Evolutionary conservation across 2,113 vertebrate species (phyloP), one percentile per base, ranked within the genome.

Genomic region (Callionymus lyra): DNA sequence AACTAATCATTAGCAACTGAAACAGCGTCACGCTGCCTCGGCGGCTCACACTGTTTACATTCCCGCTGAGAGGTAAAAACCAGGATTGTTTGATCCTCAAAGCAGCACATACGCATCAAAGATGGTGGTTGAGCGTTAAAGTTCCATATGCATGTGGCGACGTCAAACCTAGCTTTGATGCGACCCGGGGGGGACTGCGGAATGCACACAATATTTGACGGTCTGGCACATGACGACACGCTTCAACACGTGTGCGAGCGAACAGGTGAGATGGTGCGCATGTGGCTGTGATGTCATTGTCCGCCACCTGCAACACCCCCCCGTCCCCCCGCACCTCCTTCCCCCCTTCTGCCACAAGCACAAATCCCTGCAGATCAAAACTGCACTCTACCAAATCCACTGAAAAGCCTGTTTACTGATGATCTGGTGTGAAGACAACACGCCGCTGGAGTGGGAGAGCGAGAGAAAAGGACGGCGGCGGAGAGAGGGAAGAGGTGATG

Each of bases 381-480:
- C 50, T 10, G 50, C 66, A 69, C 63, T 63, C 68, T 65, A 63
- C 77, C 63, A 71, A 70, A 78, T 76, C 68, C 76, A 65, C 40
- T 51, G 62, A 70, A 76, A 77, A 72, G 51, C 59, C 73, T 74
- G 66, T 72, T 82, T 76, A 53, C 68, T 49, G 70, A 68, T 70
- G 68, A 70, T 76, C 60, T 40, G 56, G 56, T 52, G 56, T 61
- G 55, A 72, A 63, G 65, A 74, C 56, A 70, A 54, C 57, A 58
- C 69, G 56, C 36, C 31, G 54, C 47, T 60, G 50, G 48, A 57
- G 54, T 37, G 54, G 39, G 57, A 54, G 48, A 53, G 12, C 12
- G 42, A 33, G 41, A 32, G 32, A 18, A 44, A 10, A 50, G 37
- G 36, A 21, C 27, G n/a, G 27, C 18, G 41, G n/a, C 13, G 18